Evolutionary conservation across 2,113 vertebrate genomes (phyloP).

Genomic region (Vimba vimba): DNA sequence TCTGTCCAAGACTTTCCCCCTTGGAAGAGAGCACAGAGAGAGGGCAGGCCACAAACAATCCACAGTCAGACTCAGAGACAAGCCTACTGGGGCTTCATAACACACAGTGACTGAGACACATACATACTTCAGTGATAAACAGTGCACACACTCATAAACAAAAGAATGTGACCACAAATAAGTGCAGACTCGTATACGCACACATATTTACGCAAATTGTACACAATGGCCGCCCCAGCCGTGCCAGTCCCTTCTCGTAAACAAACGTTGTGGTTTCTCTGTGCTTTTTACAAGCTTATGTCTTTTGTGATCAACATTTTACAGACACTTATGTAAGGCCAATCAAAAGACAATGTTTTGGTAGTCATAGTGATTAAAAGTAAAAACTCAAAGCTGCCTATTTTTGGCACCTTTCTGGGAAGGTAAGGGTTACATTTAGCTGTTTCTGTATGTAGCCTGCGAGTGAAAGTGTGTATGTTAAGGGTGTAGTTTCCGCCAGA

Average conservation of each 20-base stretch:
- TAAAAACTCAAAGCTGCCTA: not conserved
- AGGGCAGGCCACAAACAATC: conserved; percentile 64
- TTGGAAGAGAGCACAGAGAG: conserved; percentile 66
- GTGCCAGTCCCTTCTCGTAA: conserved; percentile 54
- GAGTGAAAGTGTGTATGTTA: conserved; percentile 38
- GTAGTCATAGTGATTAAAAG: not conserved
- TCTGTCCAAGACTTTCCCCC: conserved; percentile 78
- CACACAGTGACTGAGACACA: conserved; percentile 50
- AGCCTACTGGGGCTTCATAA: conserved; percentile 47
- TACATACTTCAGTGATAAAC: conserved; percentile 23
- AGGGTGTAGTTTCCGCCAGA: conserved; percentile 68
- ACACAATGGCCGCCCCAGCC: conserved; percentile 47
- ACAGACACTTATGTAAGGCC: conserved; percentile 1
- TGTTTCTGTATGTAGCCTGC: not conserved
- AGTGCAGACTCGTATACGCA: not conserved
- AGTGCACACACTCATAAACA: conserved; percentile 54
- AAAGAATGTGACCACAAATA: conserved; percentile 32
- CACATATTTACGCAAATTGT: conserved; percentile 26
- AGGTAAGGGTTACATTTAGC: not conserved
- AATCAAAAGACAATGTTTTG: conserved; percentile 15
- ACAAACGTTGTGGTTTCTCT: conserved; percentile 59
- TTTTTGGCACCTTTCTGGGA: not conserved
- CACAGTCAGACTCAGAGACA: conserved; percentile 60
- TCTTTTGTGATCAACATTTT: conserved; percentile 15
- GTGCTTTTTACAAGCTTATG: conserved; percentile 46